Percentiles rank a stretch among this genome's conserved stretches.
phyloP scores from a whole-genome alignment of 2,113 vertebrate genomes.

The Chrysochloris asiatica region DNA sequence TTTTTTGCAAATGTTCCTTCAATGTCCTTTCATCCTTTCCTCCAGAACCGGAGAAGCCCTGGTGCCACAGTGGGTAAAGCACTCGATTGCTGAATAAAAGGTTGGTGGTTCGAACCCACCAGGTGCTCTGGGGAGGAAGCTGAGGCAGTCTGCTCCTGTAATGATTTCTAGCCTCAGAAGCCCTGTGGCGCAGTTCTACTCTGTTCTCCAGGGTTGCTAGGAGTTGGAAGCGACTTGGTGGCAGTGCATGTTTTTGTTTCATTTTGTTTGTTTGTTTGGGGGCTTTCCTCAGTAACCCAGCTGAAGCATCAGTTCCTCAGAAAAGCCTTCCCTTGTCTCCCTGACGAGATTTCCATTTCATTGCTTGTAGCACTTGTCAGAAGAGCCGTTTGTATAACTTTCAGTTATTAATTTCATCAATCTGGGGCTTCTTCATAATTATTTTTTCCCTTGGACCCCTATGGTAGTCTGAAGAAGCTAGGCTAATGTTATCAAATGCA shows the following conservation, averaged over 20 bases:
- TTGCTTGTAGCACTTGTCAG: not conserved
- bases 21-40: no score
- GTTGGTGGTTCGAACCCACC: no score
- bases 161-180: no score
- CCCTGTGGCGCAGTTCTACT: no score
- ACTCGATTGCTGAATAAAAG: no score
- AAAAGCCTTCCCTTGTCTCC: not conserved
- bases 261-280: no score
- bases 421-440: not conserved
- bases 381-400: not conserved
- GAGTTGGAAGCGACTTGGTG: no score
- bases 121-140: no score
- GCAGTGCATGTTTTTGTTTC: no score
- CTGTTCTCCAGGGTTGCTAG: no score
- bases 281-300: not conserved
- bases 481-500: constrained; percentile 23
- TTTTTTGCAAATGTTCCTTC: not conserved
- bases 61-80: no score
- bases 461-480: not conserved
- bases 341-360: not conserved
- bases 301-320: not conserved
- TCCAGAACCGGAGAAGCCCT: not conserved
- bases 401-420: constrained; percentile 7
- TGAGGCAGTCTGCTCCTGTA: no score
- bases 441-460: not conserved